These are phyloP conservation scores for Protophormia terraenovae DNA, from an alignment of 2,888 invertebrate genomes.

Conservation along the genomic window DNA sequence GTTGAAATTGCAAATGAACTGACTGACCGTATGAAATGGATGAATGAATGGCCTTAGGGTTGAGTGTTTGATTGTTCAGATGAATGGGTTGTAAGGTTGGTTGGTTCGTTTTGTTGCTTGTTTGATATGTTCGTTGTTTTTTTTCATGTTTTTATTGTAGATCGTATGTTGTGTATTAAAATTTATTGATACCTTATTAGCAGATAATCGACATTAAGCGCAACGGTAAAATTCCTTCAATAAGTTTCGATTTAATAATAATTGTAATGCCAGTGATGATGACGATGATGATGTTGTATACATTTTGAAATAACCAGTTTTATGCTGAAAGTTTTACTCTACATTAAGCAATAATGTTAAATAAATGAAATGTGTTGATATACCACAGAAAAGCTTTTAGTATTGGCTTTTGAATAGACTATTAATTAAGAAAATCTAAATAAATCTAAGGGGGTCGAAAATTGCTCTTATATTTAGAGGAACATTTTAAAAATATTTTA, in stretches of 20 bases:
- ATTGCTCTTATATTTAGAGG: too few species aligned
- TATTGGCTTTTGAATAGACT: too few species aligned
- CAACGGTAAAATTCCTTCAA: slow-evolving; percentile 73
- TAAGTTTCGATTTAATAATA: slow-evolving; percentile 50
- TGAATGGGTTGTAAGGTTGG: slow-evolving; percentile 11
- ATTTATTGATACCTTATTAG: slow-evolving; percentile 78
- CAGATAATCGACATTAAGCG: slow-evolving; percentile 77
- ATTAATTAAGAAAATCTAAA: too few species aligned
- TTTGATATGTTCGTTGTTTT: background rate
- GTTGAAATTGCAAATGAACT: slow-evolving; percentile 21
- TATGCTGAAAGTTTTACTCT: background rate
- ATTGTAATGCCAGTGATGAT: too few species aligned
- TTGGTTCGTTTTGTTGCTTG: background rate
- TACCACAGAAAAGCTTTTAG: too few species aligned
- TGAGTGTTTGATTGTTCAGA: slow-evolving; percentile 31
- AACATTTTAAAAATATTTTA: too few species aligned
- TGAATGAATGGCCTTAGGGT: slow-evolving; percentile 50
- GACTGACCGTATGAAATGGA: background rate
- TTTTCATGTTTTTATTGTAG: background rate
- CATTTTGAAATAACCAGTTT: background rate
- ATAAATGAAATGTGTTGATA: too few species aligned
- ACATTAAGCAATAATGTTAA: background rate
- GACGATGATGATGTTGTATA: slow-evolving; percentile 12
- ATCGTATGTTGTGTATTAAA: slow-evolving; percentile 43
- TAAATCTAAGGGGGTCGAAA: too few species aligned